phyloP scores from a whole-genome alignment of 2,113 vertebrate genomes.

The cat (Felis catus) region F.catus_Fca126_mat1.0 CM031419.1:92033001-92033500 shows the following conservation, averaged over 20 bases:
- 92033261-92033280: neutral
- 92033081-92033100: neutral
- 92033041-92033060: neutral
- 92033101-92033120: neutral
- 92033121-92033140: neutral
- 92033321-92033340: neutral
- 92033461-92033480: neutral
- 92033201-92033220: neutral
- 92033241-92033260: neutral
- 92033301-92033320: neutral
- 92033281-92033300: neutral
- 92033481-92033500: neutral
- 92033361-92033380: neutral
- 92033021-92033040: neutral
- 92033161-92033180: neutral
- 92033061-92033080: neutral
- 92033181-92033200: neutral
- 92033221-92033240: neutral
- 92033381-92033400: neutral
- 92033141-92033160: neutral
- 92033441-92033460: neutral
- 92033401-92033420: neutral
- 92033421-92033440: neutral
- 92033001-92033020: neutral
- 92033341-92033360: neutral